Conservation (phyloP, 2,797 vertebrate genomes). For the Crotalus adamanteus region DNA sequence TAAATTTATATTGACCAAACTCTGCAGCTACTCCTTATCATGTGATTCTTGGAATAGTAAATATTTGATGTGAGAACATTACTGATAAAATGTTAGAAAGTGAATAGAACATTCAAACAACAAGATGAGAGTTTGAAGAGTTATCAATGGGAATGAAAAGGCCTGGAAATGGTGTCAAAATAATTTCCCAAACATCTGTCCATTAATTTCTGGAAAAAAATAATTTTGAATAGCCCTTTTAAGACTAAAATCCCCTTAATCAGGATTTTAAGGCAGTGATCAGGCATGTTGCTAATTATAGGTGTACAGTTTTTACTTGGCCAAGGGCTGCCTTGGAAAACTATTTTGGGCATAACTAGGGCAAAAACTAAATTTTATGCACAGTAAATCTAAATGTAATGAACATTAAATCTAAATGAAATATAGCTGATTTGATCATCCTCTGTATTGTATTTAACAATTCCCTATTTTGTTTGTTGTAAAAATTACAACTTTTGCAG, state of each 20-base stretch:
- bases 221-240: not conserved
- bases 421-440: not conserved
- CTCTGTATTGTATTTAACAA: not conserved
- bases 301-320: not conserved
- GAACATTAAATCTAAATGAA: not conserved
- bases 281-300: not conserved
- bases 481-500: not conserved
- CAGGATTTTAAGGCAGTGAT: not conserved
- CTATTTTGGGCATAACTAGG: not conserved
- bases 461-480: not conserved
- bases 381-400: not conserved
- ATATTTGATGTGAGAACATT: slow-evolving; percentile 64
- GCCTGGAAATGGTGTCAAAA: rapidly evolving
- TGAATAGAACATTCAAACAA: slow-evolving; percentile 46
- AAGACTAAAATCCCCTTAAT: not conserved
- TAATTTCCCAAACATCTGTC: rapidly evolving
- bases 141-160: slow-evolving; percentile 37
- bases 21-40: slow-evolving; percentile 66
- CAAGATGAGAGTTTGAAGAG: slow-evolving; percentile 2
- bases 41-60: slow-evolving; percentile 62
- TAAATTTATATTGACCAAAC: slow-evolving; percentile 68
- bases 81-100: slow-evolving; percentile 66
- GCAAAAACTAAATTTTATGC: not conserved
- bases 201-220: not conserved
- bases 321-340: not conserved